Percentiles rank a stretch among this genome's conserved stretches.
These are phyloP conservation scores for Danaus melanippus DNA, from an alignment of 1,140 invertebrate genomes.

Conservation along the genomic window DNA sequence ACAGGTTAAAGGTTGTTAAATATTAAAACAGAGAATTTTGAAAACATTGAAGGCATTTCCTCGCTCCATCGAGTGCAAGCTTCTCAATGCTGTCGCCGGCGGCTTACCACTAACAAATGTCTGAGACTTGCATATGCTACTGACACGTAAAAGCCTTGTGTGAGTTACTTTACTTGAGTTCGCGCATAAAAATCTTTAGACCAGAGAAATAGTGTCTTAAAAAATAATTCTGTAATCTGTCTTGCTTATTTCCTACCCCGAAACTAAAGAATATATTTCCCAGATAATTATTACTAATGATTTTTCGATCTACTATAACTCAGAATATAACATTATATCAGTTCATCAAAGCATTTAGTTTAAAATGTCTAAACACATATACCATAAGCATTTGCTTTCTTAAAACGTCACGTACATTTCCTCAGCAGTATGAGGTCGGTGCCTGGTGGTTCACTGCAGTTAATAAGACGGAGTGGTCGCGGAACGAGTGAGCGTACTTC, in stretches of 20 bases:
- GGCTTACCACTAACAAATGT: background rate
- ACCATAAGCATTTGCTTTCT: background rate
- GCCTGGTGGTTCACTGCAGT: constrained; percentile 21
- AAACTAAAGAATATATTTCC: too few relatives aligned
- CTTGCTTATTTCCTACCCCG: too few relatives aligned
- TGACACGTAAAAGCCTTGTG: constrained; percentile 6
- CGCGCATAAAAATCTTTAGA: too few relatives aligned
- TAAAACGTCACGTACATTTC: constrained; percentile 3
- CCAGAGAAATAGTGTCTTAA: too few relatives aligned
- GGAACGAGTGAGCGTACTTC: constrained; percentile 11
- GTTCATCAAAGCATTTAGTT: too few relatives aligned
- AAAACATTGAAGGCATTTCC: too few relatives aligned
- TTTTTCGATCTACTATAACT: too few relatives aligned
- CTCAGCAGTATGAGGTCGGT: constrained; percentile 13
- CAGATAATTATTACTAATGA: too few relatives aligned
- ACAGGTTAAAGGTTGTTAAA: too few relatives aligned
- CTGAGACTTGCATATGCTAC: background rate
- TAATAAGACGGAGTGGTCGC: constrained; percentile 33
- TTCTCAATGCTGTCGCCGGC: background rate
- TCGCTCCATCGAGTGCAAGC: background rate
- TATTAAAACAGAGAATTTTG: too few relatives aligned
- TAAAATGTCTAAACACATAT: background rate
- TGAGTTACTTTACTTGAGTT: constrained; percentile 2
- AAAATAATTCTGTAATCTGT: too few relatives aligned
- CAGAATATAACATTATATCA: too few relatives aligned